Percentiles rank a stretch among this genome's conserved stretches.
These are phyloP conservation scores for Oriolus oriolus DNA, from an alignment of 2,113 vertebrate species.

Conservation along the genomic window DNA sequence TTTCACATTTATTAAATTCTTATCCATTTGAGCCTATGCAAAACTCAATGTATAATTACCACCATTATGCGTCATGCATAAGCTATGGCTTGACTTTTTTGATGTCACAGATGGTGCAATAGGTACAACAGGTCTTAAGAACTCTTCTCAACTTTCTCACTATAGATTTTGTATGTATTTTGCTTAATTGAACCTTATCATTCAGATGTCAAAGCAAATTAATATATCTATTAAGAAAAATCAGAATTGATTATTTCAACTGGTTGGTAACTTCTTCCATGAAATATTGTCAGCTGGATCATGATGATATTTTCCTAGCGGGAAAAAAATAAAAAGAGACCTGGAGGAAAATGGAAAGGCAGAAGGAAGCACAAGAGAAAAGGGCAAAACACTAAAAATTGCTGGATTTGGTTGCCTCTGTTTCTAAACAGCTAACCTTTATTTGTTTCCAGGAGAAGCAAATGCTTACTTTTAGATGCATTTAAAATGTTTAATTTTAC, in stretches of 20 bases:
- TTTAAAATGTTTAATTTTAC: background rate
- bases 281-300: background rate
- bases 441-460: background rate
- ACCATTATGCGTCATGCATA: conserved; percentile 26
- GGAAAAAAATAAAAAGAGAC: background rate
- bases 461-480: background rate
- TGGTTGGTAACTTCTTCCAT: background rate
- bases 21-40: conserved; percentile 58
- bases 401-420: background rate
- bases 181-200: background rate
- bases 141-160: background rate
- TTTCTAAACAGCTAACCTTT: background rate
- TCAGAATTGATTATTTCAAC: background rate
- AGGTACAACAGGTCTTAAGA: background rate
- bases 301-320: background rate
- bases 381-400: background rate
- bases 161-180: background rate
- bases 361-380: background rate
- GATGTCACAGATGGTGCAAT: background rate
- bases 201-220: background rate
- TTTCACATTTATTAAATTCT: conserved; percentile 70
- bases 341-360: background rate
- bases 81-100: background rate
- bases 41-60: conserved; percentile 60
- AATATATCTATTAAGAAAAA: background rate